Evolutionary conservation across 2,797 vertebrate genomes (phyloP), one percentile per base, ranked within the genome.

Genomic region (Oryzias sinensis): DNA sequence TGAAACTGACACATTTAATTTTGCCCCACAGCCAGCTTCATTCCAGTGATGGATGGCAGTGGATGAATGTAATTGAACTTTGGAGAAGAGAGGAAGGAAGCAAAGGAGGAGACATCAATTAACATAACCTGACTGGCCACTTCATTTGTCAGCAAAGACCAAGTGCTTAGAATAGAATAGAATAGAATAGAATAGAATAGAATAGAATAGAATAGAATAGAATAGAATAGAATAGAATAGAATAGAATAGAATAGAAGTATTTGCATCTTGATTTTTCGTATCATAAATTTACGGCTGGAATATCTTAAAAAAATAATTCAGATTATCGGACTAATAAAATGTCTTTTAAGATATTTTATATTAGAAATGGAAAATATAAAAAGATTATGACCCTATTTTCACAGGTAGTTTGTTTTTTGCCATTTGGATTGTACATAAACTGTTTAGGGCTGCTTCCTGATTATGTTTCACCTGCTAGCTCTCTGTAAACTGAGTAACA

Each of bases 1-100:
- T 91, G 85, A 88, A 90, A 91, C 87, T 85, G 89, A 81, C 91
- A 89, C 82, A 83, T 91, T 91, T 91, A 90, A 91, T 92, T 92
- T 90, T 74, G 83, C 86, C 82, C 82, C 72, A 66, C 79, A 80
- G 88, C 87, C 82, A 67, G 83, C 87, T 89, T 87, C 85, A 85
- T 90, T 87, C 82, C 82, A 57, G 82, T 93, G 90, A 92, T 92
- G 87, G 89, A 93, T 91, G 88, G 85, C 80, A 69, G 73, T 87
- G 78, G 87, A 87, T 83, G 89, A 89, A 74, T 86, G 79, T 91
- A 91, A 92, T 90, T 91, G 86, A 88, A 92, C 88, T 90, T 90
- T 87, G 88, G 84, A 88, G 86, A 86, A 70, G 70, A 81, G 74
- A 84, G 87, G 82, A 89, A 87, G 84, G 86, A 90, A 90, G 87